Evolutionary conservation across 2,797 vertebrate species (phyloP).

Genomic region (Galaxias olidus): DNA sequence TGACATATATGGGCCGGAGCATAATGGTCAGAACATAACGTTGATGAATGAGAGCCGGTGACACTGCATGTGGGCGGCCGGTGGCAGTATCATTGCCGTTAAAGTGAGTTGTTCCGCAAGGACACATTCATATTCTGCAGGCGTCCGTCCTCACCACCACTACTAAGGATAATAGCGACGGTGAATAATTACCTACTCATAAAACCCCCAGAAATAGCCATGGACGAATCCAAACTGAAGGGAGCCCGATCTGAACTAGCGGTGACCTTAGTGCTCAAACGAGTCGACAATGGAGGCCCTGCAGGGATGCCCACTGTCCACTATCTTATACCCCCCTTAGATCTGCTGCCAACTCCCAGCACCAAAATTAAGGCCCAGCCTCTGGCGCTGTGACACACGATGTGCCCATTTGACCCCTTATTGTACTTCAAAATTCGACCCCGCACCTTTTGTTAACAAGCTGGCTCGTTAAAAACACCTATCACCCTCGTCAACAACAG

Average conservation of each 20-base stretch:
- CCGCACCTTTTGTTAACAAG: conserved; percentile 13
- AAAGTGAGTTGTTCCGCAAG: conserved; percentile 16
- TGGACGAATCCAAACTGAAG: neutral
- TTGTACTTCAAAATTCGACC: conserved; percentile 34
- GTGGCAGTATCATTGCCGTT: neutral
- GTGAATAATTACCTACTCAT: conserved; percentile 15
- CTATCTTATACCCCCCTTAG: conserved; percentile 18
- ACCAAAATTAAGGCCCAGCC: conserved; percentile 3
- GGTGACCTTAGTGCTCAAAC: neutral
- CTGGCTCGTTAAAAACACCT: conserved; percentile 16
- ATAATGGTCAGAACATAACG: conserved; percentile 25
- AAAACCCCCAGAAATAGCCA: conserved; percentile 16
- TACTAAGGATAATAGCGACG: conserved; percentile 33
- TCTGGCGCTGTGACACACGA: neutral
- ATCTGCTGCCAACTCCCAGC: conserved; percentile 23
- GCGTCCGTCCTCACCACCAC: conserved; percentile 49
- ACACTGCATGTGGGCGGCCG: conserved; percentile 17
- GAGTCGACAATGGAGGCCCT: neutral
- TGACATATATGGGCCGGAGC: conserved; percentile 20
- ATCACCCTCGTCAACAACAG: conserved; percentile 10
- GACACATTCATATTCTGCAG: conserved; percentile 30
- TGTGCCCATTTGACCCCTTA: conserved; percentile 18
- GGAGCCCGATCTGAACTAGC: conserved; percentile 15
- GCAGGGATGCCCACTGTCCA: conserved; percentile 13
- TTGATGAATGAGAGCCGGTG: conserved; percentile 25